Percentiles rank a stretch among this genome's conserved stretches.
These are phyloP conservation scores for Alviniconcha strummeri DNA, from an alignment of 2,888 invertebrate genomes.

Conservation along the genomic window DNA sequence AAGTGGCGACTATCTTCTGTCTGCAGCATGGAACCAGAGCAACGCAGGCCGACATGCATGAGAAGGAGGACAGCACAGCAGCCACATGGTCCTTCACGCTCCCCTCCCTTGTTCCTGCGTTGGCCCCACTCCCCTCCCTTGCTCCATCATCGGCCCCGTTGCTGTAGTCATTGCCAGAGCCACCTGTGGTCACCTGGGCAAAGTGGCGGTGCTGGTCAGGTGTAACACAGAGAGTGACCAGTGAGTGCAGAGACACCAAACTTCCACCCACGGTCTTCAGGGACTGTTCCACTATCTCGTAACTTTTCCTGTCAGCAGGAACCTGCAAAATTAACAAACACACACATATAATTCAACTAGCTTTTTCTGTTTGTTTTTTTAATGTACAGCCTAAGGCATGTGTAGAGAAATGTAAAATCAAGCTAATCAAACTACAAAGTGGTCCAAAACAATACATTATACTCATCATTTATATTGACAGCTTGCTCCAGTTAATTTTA, in stretches of 20 bases:
- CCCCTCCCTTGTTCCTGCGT: background rate
- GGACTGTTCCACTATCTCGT: constrained; percentile 19
- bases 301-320: constrained; percentile 16
- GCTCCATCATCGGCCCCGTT: background rate
- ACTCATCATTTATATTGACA: background rate
- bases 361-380: background rate
- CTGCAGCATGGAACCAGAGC: background rate
- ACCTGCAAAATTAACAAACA: background rate
- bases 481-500: background rate
- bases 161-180: no score
- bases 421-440: background rate
- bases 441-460: background rate
- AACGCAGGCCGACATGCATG: constrained; percentile 17
- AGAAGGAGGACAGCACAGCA: background rate
- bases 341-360: background rate
- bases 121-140: background rate
- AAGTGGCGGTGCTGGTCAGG: background rate
- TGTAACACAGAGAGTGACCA: constrained; percentile 14
- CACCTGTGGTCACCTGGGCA: background rate
- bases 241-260: constrained; percentile 13
- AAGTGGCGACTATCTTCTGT: no score
- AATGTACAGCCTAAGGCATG: background rate
- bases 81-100: background rate
- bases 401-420: background rate
- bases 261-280: constrained; percentile 9